phyloP scores from a whole-genome alignment of 2,113 vertebrate genomes.

The Rhabdomys dilectus region DNA sequence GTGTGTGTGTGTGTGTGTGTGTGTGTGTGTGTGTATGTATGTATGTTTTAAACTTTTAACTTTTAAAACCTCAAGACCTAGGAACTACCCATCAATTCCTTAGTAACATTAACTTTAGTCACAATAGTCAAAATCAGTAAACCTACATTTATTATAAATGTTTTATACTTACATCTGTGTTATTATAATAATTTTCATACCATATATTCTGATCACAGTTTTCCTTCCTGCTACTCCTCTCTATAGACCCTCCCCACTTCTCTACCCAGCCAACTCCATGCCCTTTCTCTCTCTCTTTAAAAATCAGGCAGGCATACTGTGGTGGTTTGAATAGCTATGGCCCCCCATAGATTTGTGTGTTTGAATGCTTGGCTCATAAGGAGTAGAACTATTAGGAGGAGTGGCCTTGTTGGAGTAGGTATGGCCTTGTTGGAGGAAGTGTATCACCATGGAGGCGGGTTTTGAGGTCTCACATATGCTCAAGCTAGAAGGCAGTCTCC shows the following conservation, averaged over 20 bases:
- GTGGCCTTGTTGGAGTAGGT: neutral
- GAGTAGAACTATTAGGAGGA: neutral
- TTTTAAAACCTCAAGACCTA: neutral
- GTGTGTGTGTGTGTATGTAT: too few relatives aligned
- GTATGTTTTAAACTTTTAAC: neutral
- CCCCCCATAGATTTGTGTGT: neutral
- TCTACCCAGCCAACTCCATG: neutral
- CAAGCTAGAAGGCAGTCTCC: neutral
- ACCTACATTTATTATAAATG: neutral
- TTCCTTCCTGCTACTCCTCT: neutral
- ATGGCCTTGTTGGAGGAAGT: neutral
- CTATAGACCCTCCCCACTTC: neutral
- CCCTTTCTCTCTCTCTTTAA: neutral
- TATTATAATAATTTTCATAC: neutral
- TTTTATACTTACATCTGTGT: neutral
- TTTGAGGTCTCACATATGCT: neutral
- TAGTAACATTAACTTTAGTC: neutral
- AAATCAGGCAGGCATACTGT: neutral
- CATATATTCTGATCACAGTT: neutral
- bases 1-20: neutral
- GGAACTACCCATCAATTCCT: neutral
- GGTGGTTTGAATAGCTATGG: neutral
- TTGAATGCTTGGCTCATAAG: neutral
- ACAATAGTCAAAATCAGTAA: neutral
- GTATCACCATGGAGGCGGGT: neutral